Evolutionary conservation across 2,888 invertebrate genomes (phyloP), one percentile per base, ranked within the genome.

Genomic region (Sinelater perroti): DNA sequence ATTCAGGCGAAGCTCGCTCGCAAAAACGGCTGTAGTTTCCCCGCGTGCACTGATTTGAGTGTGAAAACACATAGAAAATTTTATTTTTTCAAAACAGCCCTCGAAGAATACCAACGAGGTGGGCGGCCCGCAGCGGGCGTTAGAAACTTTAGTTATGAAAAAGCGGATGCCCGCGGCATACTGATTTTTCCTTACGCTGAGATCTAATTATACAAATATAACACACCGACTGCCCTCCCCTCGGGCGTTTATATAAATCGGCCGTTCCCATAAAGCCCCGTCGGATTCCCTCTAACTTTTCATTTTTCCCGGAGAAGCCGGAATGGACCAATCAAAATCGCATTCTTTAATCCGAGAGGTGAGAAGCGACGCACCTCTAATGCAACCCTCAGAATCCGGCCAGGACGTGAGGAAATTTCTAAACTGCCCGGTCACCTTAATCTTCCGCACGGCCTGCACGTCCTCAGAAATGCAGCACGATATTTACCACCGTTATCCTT

Each of bases 41-140:
- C 35, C 44, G 50, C 45, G 40, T 56, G 49, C 45, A 56, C 45
- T 60, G 59, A 57, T 56, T 56, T 56, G 45, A 36, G 42, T 47
- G 54, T 55, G 46, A 51, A 61, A 56, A 59, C 58, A 54, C 55
- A 61, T 51, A 59, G 55, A 59, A 55, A 61, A 59, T 61, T 61
- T 61, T 61, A 61, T 61, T 61, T 61, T 58, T 61, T 59, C 51
- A 49, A 61, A 52, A 56, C 45, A 47, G 49, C 55, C 36, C 53
- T 45, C 28, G 44, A 52, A 51, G 59, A 58, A 61, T 61, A 61
- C 55, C 61, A 59, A 61, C 57, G 47, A 61, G 57, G 30, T 45
- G 40, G 46, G 50, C 38, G 50, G 24, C 56, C 36, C 56, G 28
- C 45, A 50, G 56, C 36, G 50, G 56, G 56, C 26, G 44, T 56